Evolutionary conservation across 2,888 invertebrate genomes (phyloP), one percentile per base, ranked within the genome.

Genomic region (Drosophila phalerata): DNA sequence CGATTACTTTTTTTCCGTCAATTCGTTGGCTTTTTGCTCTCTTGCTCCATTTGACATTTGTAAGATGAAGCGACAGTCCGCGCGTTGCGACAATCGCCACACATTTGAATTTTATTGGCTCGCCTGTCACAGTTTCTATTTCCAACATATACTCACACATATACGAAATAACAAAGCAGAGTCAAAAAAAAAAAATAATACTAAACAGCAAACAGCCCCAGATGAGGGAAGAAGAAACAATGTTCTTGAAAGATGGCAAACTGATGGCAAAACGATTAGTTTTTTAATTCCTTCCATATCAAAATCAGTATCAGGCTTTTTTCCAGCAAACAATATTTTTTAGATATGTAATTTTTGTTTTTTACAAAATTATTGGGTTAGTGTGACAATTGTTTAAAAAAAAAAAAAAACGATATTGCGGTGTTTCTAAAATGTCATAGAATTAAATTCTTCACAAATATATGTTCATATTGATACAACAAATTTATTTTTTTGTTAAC

Each of bases 81-180:
- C 81, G 78, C 68, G 82, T 69, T 72, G 69, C 83, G 79, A 79
- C 82, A 90, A 89, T 88, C 88, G 88, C 86, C 90, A 78, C 85
- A 80, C 90, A 91, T 92, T 91, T 91, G 91, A 92, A 91, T 91
- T 91, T 92, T 91, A 91, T 91, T 92, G 91, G 85, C 86, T 89
- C 69, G 80, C 74, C 85, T 90, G 90, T 91, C 92, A 90, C 83
- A 77, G 79, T 51, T 71, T 76, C 64, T 52, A 79, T 83, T 84
- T 66, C 62, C 61, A 64, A 48, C 48, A 51, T 42, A 47, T 37
- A 40, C 45, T 32, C 17, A 47, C 56, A 38, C 55, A 32, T 38
- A 40, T 38, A 38, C 42, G 32, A 32, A 34, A 42, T 30, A 43
- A 42, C 47, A 73, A 58, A 19, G 57, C 40, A 19, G 9, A 45